Percentiles rank a stretch among this genome's conserved stretches.
Evolutionary conservation across 2,797 vertebrate genomes (phyloP).

Genomic region (Oreochromis mossambicus): DNA sequence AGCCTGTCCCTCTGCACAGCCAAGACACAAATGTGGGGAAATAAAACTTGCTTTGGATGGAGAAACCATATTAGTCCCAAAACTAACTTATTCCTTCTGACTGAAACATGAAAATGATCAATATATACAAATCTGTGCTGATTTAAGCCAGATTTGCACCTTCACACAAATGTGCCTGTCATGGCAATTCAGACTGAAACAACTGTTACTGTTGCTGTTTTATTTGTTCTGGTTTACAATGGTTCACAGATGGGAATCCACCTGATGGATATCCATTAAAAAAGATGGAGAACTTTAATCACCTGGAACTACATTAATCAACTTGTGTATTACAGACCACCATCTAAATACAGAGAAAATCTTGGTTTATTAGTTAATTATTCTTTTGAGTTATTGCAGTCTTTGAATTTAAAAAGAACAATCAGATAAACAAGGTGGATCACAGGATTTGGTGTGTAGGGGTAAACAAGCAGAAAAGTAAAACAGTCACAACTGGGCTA

Average conservation of each 20-base stretch:
- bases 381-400: not conserved
- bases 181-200: not conserved
- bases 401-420: not conserved
- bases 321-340: not conserved
- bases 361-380: not conserved
- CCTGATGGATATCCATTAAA: not conserved
- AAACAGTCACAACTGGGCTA: not conserved
- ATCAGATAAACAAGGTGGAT: not conserved
- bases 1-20: not conserved
- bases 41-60: not conserved
- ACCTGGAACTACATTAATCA: not conserved
- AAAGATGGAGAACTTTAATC: not conserved
- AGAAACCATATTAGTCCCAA: not conserved
- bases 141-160: not conserved
- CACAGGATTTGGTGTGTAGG: not conserved
- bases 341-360: not conserved
- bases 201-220: not conserved
- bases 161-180: not conserved
- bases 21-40: not conserved
- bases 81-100: not conserved
- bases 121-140: not conserved
- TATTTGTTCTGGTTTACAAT: not conserved
- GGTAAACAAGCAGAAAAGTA: not conserved
- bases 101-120: not conserved
- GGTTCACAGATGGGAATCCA: not conserved